Evolutionary conservation across 2,797 vertebrate genomes (phyloP).

Genomic region (Ctenosaura bakeri): DNA sequence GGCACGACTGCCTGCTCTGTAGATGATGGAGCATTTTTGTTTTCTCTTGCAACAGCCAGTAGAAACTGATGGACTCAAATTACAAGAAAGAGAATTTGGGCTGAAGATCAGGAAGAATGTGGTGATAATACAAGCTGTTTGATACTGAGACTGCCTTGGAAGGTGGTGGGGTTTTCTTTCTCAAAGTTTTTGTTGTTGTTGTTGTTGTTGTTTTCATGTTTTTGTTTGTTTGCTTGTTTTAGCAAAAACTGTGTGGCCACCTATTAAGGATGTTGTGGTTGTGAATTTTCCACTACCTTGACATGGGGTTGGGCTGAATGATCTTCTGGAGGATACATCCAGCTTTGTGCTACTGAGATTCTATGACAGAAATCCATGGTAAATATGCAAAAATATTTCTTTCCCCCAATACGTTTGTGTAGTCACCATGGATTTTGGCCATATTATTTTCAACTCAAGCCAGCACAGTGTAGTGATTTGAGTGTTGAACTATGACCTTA

Average conservation of each 20-base stretch:
- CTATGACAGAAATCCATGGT: too few species aligned
- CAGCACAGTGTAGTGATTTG: too few species aligned
- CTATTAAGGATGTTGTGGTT: too few species aligned
- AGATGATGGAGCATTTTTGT: not conserved
- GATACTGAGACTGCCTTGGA: not conserved
- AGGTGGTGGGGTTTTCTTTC: not conserved
- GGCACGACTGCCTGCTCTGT: not conserved
- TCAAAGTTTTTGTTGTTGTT: too few species aligned
- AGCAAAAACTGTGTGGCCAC: too few species aligned
- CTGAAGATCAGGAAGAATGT: not conserved
- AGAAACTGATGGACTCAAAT: not conserved
- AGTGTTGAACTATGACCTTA: too few species aligned
- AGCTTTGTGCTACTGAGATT: not conserved
- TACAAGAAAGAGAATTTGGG: not conserved
- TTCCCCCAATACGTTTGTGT: not conserved
- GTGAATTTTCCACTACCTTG: not conserved
- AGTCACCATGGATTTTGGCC: not conserved
- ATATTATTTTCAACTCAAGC: too few species aligned
- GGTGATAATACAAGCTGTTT: not conserved
- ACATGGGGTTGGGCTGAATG: not conserved
- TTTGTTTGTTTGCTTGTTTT: too few species aligned
- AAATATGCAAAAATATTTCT: too few species aligned
- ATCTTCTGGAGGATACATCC: too few species aligned
- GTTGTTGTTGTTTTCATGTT: too few species aligned
- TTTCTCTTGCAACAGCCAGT: too few species aligned